Base-by-base conservation (phyloP, 1,140 invertebrate species). In the Drosophila seguyi region DNA sequence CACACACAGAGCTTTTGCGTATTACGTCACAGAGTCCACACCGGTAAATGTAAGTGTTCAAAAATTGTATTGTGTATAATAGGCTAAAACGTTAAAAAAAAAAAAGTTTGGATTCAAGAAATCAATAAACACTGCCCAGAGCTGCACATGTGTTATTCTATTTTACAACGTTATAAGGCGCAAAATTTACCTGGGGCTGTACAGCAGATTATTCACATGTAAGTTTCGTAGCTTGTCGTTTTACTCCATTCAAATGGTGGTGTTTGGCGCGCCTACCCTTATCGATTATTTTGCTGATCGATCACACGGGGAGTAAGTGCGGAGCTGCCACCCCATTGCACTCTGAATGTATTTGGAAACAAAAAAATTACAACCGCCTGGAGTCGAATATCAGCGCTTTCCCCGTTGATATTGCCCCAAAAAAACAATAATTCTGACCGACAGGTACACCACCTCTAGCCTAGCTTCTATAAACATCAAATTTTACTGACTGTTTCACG, bases 11-110 rank as follows among this genome's bases (percentile, higher is more conserved):
- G 20, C 57, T 48, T 76, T 61, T 77, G 63, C 42, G 16, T 38
- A 38, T 39, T 59, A 53, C 86, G 79, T 74, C 73, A 81, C 50
- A 48, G 45, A 68, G 39, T 42, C 29, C 44, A 52, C 69, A 39
- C 47, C 41, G 27, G 27, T 48, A 44, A 66, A 45, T 56, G 62
- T 71, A 47, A 72, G 50, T 79, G 59, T 61, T 69, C 45, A 50
- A 62, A 82, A 79, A 75, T 84, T 79, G 22, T 71, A 42, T 67
- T 56, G 80, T 83, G 75, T 83, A 65, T 48, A 67, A n/a, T 82
- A 65, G 55, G 72, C 78, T 41, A 59, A 82, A 36, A 36, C 50
- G 31, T 36, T 38, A 22, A 36, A 55, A 55, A 50, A 34, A 29
- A 53, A 55, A 55, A 77, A 48, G 36, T 62, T 78, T 55, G 47